A percentile compares a stretch with the other conserved stretches of the same genome.
These are phyloP conservation scores for Neomonachus schauinslandi DNA, from an alignment of 2,113 vertebrate genomes.

Conservation along the genomic window DNA sequence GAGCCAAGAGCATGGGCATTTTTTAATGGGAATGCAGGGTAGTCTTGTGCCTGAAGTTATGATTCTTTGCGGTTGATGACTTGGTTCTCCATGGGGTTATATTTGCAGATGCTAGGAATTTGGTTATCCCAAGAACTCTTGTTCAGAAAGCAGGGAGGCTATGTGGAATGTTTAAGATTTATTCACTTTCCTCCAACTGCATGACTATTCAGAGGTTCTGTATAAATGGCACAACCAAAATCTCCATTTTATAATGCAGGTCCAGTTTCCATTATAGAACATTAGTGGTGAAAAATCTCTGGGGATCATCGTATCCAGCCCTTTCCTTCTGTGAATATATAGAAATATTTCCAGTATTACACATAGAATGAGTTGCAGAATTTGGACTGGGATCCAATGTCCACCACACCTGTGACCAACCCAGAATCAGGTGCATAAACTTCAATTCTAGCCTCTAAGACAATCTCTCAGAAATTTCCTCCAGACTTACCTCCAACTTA, in stretches of 20 bases:
- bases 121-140: not conserved
- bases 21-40: not conserved
- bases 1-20: not conserved
- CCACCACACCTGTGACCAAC: not conserved
- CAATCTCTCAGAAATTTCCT: not conserved
- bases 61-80: not conserved
- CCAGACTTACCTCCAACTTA: not conserved
- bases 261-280: not conserved
- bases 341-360: not conserved
- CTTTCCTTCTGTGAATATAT: not conserved
- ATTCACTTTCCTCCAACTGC: not conserved
- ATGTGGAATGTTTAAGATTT: not conserved
- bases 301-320: not conserved
- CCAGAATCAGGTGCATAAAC: not conserved
- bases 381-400: not conserved
- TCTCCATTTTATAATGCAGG: not conserved
- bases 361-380: not conserved
- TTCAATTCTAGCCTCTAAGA: not conserved
- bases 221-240: not conserved
- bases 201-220: not conserved
- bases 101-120: not conserved
- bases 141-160: not conserved
- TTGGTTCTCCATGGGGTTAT: not conserved
- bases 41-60: not conserved
- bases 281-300: not conserved